Evolutionary conservation across 1,140 invertebrate species (phyloP).

Genomic region (Epicauta chinensis): DNA sequence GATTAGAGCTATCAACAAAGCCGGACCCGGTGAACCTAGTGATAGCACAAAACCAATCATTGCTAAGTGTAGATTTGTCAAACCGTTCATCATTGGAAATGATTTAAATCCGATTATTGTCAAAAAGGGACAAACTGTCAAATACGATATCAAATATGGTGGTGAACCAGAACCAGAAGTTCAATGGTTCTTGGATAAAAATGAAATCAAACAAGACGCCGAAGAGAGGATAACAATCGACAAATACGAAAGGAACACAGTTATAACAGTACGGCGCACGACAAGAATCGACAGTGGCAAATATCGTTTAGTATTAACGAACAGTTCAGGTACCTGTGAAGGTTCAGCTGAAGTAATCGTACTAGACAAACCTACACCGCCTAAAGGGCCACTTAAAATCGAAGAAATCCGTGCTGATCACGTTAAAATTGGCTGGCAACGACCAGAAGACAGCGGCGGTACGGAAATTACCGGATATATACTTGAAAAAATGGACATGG

Average conservation of each 20-base stretch:
- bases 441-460: constrained; percentile 91
- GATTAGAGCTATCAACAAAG: constrained; percentile 92
- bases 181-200: constrained; percentile 67
- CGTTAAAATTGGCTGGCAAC: constrained; percentile 91
- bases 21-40: constrained; percentile 89
- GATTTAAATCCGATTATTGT: constrained; percentile 79
- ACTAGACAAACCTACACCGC: constrained; percentile 81
- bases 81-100: constrained; percentile 87
- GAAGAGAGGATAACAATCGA: constrained; percentile 75
- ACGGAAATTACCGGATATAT: constrained; percentile 91
- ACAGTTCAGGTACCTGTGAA: constrained; percentile 78
- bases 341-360: constrained; percentile 81
- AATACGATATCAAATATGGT: constrained; percentile 89
- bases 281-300: constrained; percentile 84
- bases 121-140: constrained; percentile 89
- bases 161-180: constrained; percentile 92
- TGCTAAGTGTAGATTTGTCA: constrained; percentile 92
- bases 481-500: constrained; percentile 94
- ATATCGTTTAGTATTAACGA: constrained; percentile 78
- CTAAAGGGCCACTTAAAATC: constrained; percentile 78
- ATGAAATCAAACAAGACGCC: constrained; percentile 63
- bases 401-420: constrained; percentile 85
- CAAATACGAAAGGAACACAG: constrained; percentile 84
- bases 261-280: constrained; percentile 81
- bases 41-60: constrained; percentile 92